phyloP scores from a whole-genome alignment of 1,140 invertebrate genomes.

The Habropoda laboriosa region DNA sequence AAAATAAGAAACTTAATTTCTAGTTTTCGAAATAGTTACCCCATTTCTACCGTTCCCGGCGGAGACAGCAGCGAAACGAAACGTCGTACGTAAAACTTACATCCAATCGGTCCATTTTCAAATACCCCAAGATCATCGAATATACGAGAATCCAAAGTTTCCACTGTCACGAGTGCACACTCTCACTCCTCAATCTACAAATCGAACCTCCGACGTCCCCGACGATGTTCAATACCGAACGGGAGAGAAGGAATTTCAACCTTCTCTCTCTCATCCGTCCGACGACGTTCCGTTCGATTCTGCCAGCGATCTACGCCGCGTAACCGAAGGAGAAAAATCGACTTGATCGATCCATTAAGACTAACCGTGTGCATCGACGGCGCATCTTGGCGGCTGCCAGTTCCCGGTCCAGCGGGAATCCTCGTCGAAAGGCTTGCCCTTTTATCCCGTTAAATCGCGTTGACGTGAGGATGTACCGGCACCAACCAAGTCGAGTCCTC shows the following conservation, averaged over 20 bases:
- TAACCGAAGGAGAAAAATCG: neutral
- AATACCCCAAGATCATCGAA: neutral
- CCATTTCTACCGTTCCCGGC: neutral
- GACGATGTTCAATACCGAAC: too few species aligned
- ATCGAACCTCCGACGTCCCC: too few species aligned
- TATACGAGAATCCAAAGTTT: neutral
- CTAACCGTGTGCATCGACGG: conserved; percentile 74
- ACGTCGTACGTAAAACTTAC: neutral
- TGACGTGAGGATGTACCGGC: conserved; percentile 18
- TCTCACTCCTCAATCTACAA: neutral
- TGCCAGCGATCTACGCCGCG: too few species aligned
- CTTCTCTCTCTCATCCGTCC: too few species aligned
- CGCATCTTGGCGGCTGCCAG: conserved; percentile 66
- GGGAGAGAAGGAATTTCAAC: too few species aligned
- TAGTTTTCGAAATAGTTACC: too few species aligned
- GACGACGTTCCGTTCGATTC: too few species aligned
- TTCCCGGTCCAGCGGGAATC: conserved; percentile 55
- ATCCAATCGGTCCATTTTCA: too few species aligned
- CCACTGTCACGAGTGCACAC: neutral
- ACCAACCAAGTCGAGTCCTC: conserved; percentile 45
- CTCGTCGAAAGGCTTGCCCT: conserved; percentile 1
- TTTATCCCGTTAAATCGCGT: conserved; percentile 38
- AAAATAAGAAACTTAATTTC: too few species aligned
- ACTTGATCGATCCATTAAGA: conserved; percentile 4
- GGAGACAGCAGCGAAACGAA: neutral